Base-by-base conservation (phyloP, 2,888 invertebrate genomes). In the Tanytarsus gracilentus region DNA sequence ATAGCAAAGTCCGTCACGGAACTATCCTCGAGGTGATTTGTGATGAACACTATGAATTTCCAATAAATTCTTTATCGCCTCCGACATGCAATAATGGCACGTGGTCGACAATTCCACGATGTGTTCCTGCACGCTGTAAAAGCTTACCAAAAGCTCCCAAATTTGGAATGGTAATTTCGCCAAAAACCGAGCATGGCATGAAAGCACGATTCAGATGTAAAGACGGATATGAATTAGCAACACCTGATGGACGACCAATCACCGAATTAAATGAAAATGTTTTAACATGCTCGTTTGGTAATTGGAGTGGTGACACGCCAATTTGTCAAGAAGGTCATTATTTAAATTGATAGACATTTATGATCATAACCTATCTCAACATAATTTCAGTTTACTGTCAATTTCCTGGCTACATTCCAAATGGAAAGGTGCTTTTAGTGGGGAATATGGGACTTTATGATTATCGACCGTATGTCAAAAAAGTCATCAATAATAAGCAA, bases 111-210 rank as follows among this genome's bases (percentile, higher is more conserved):
- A 88, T 94, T 65, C 96, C 97, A 0, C 81, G 85, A 61, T 88
- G 88, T 68, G 82, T 85, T 62, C 85, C 88, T 64, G 82, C 97
- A 68, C 79, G 89, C 26, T 92, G 95, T 71, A 88, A 88, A 68
- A 78, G 75, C 66, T 82, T 94, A 78, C 95, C 95, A 0, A 84
- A 80, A 62, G 78, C 85, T 3, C 94, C 98, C 0, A 85, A 88
- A 59, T 88, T 95, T 68, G 97, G 98, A 0, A 90, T 96, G 84
- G 94, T 97, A 4, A 86, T 98, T 61, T 98, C 96, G 1, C 94
- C 97, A 0, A 95, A 95, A 70, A 93, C 93, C n/a, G 91, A 93
- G 64, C 98, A 99, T 69, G 94, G 95, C 9, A 93, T 94, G 87
- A 85, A 86, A 68, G 98, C 98, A 0, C 78, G 88, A 26, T 98